phyloP scores from a whole-genome alignment of 2,888 invertebrate species.

The Caenorhabditis sinica region DNA sequence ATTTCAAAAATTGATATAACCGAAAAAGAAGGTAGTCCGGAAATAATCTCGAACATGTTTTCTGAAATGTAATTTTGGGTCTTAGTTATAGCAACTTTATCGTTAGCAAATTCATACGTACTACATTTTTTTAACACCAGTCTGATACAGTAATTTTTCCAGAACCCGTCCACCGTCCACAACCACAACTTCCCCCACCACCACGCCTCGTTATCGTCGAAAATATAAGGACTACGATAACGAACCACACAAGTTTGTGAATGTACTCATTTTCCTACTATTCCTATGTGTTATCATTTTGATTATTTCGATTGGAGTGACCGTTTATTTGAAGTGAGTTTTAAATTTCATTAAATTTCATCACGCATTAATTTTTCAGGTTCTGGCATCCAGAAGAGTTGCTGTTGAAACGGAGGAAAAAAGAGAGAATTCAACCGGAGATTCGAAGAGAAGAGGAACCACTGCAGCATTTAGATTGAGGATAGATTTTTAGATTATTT shows the following conservation, averaged over 20 bases:
- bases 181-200: neutral
- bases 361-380: constrained; percentile 30
- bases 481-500: neutral
- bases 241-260: constrained; percentile 67
- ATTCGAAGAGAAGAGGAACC: constrained; percentile 54
- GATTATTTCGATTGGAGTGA: constrained; percentile 69
- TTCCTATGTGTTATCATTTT: constrained; percentile 69
- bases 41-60: no score
- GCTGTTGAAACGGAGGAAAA: constrained; percentile 53
- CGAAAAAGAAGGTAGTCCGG: no score
- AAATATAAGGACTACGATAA: constrained; percentile 63
- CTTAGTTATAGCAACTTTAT: no score
- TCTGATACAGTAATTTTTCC: no score
- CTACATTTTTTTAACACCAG: neutral
- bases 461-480: constrained; percentile 42
- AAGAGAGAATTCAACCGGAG: constrained; percentile 39
- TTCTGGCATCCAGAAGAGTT: constrained; percentile 63
- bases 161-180: neutral
- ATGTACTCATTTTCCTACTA: constrained; percentile 70
- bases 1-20: no score
- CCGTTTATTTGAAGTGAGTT: constrained; percentile 68
- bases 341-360: neutral
- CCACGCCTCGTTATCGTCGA: constrained; percentile 42
- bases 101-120: no score
- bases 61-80: no score